phyloP scores from a whole-genome alignment of 1,140 invertebrate species.

The Drosophila sp. region DNA sequence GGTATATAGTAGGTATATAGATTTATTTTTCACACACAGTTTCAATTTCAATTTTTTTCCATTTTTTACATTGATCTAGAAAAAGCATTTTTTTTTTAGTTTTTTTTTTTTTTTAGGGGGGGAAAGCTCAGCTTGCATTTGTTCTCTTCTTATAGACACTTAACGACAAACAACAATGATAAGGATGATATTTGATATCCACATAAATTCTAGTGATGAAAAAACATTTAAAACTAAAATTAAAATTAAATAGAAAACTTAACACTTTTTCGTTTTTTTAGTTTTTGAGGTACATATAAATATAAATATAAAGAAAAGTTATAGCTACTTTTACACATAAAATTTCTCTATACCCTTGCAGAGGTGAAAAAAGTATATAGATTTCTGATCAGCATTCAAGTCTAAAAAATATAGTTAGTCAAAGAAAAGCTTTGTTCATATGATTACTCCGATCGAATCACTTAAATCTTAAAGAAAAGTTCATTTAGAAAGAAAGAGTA shows the following conservation, averaged over 20 bases:
- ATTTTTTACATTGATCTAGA: conserved; percentile 52
- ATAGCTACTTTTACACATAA: background rate
- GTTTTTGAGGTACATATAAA: conserved; percentile 1
- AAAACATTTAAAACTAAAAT: conserved; percentile 21
- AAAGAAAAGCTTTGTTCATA: no score
- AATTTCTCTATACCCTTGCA: background rate
- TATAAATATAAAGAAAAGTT: conserved; percentile 1
- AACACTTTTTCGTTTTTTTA: background rate
- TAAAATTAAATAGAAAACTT: conserved; percentile 8
- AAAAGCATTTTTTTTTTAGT: conserved; percentile 64
- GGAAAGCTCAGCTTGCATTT: conserved; percentile 54
- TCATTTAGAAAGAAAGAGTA: no score
- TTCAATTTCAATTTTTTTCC: conserved; percentile 49
- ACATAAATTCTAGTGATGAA: conserved; percentile 66
- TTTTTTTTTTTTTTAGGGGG: conserved; percentile 25
- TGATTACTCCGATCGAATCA: no score
- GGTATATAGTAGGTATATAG: conserved; percentile 13
- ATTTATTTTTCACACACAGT: conserved; percentile 2
- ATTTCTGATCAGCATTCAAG: no score
- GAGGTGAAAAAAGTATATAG: background rate
- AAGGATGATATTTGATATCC: conserved; percentile 81
- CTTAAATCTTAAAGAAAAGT: no score
- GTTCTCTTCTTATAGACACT: conserved; percentile 45
- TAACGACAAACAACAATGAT: conserved; percentile 71
- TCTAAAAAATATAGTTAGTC: no score